A percentile compares a stretch with the other conserved stretches of the same genome.
Evolutionary conservation across 2,113 vertebrate genomes (phyloP).

Genomic region (Salvelinus sp.): DNA sequence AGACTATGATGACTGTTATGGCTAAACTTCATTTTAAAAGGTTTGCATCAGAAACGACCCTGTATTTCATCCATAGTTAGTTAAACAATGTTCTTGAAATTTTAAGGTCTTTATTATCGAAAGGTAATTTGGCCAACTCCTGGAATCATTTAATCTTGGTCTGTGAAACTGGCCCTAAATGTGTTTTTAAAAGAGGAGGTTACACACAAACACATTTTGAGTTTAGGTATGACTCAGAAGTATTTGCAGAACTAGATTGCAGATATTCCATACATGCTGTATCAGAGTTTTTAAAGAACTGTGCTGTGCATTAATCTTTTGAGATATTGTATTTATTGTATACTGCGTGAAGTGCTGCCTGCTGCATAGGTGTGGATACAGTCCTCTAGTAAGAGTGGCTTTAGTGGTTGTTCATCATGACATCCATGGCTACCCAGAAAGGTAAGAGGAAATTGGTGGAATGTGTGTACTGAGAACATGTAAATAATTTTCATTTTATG

Average conservation of each 20-base stretch:
- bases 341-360: too few relatives aligned
- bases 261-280: not conserved
- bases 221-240: not conserved
- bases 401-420: not conserved
- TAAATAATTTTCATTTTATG: not conserved
- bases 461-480: not conserved
- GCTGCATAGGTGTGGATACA: not conserved
- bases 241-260: not conserved
- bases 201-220: not conserved
- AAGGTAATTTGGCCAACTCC: not conserved
- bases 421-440: not conserved
- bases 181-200: not conserved
- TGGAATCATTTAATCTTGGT: not conserved
- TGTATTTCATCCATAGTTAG: too few relatives aligned
- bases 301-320: not conserved
- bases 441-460: not conserved
- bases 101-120: not conserved
- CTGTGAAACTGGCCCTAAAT: slow-evolving; percentile 1
- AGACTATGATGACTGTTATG: not conserved
- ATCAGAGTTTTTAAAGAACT: not conserved
- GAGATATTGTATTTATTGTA: not conserved
- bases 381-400: not conserved
- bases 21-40: not conserved
- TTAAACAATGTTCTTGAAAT: too few relatives aligned
- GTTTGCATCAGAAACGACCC: not conserved